These are phyloP conservation scores for Siniperca chuatsi DNA, from an alignment of 2,113 vertebrate species.

Conservation along the genomic window DNA sequence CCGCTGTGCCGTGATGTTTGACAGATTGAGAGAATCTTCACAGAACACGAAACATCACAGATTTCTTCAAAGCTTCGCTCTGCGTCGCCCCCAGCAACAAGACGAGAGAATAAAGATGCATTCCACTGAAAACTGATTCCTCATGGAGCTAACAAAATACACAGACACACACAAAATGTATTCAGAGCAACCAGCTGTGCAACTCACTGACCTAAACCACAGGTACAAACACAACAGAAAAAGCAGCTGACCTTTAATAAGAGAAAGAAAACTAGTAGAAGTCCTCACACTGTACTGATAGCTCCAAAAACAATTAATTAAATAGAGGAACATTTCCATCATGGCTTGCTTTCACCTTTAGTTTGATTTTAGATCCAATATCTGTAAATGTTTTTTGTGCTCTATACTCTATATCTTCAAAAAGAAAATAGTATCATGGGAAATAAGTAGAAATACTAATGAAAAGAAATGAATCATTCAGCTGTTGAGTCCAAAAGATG, in stretches of 20 bases:
- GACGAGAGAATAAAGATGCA: slow-evolving; percentile 49
- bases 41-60: slow-evolving; percentile 54
- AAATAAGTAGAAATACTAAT: background rate
- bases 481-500: background rate
- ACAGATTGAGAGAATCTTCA: slow-evolving; percentile 20
- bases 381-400: background rate
- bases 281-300: background rate
- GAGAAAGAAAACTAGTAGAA: background rate
- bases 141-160: slow-evolving; percentile 39
- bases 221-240: slow-evolving; percentile 17
- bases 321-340: background rate
- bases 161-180: slow-evolving; percentile 1
- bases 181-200: slow-evolving; percentile 41
- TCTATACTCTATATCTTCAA: background rate
- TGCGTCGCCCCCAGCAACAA: slow-evolving; percentile 31
- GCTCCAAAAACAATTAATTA: background rate
- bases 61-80: slow-evolving; percentile 55
- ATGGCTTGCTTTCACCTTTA: background rate
- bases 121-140: slow-evolving; percentile 67
- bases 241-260: slow-evolving; percentile 12
- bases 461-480: background rate
- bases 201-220: slow-evolving; percentile 32
- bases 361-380: background rate
- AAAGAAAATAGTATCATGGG: background rate
- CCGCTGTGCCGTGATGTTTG: background rate